Evolutionary conservation across 2,113 vertebrate species (phyloP).

Genomic region (Ophthalmotilapia sp.): DNA sequence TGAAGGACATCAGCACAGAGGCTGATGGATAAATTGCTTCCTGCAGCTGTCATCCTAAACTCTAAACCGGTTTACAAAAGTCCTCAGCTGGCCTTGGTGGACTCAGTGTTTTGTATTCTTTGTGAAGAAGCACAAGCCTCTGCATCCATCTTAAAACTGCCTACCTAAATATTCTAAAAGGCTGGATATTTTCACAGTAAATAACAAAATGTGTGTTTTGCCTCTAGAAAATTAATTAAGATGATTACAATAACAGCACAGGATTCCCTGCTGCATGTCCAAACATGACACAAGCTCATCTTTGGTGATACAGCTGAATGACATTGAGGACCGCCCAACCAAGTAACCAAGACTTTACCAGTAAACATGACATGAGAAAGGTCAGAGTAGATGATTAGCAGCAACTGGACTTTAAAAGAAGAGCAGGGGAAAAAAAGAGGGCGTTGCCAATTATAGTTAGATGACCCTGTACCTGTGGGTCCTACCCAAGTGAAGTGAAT

Average conservation of each 20-base stretch:
- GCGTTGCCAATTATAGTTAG: background rate
- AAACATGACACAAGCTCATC: background rate
- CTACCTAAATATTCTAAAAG: background rate
- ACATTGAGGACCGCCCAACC: rapidly evolving
- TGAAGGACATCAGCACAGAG: background rate
- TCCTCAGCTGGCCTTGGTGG: background rate
- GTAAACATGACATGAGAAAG: background rate
- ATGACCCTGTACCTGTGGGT: background rate
- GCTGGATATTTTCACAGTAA: background rate
- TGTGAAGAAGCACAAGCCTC: slow-evolving; percentile 14
- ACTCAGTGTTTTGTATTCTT: background rate
- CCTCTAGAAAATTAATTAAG: background rate
- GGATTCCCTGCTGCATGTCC: background rate
- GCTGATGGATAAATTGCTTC: background rate
- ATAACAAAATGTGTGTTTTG: background rate
- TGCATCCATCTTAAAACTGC: background rate
- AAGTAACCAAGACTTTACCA: background rate
- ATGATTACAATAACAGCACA: background rate
- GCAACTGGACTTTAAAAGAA: background rate
- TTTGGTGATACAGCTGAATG: background rate
- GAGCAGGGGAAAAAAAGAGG: background rate
- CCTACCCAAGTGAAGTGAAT: background rate
- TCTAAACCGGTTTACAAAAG: slow-evolving; percentile 18
- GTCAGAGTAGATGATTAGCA: background rate
- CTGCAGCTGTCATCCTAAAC: slow-evolving; percentile 25